Base-by-base conservation (phyloP, 1,140 invertebrate species). In the Homalodisca vitripennis region DNA sequence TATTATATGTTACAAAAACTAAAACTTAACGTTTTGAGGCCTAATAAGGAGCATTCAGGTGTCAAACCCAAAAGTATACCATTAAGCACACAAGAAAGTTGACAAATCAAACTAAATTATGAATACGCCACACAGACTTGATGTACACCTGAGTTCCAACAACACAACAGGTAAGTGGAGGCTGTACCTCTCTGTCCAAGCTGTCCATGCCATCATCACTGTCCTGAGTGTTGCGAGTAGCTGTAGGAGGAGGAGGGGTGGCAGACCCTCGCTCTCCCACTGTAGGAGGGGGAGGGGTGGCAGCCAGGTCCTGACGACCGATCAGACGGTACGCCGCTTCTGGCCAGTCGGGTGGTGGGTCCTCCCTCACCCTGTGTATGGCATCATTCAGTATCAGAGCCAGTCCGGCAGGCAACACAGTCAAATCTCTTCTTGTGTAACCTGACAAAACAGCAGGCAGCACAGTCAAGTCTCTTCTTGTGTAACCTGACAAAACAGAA, bases 301-400 rank as follows among this genome's bases (percentile, higher is more conserved):
- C 34, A 0, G 89, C 87, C 70, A 94, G 80, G 80, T 95, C 92
- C 60, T 91, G 86, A 13, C 92, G 82, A 81, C 91, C 88, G n/a
- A 95, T 86, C 1, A 97, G 81, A 47, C 87, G 84, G 77, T 94
- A 97, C 0, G 89, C 88, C 55, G 86, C 82, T 55, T 83, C 80
- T 1, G 88, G 86, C 91, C 93, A 95, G 78, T 90, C 87, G 20
- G 87, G 81, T 0, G 91, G 92, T 17, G 94, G 93, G 32, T 85
- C 81, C 66, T 88, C 84, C 73, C 92, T 85, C 73, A 90, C 92
- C 69, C 87, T 82, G 73, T 90, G 86, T 73, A 96, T 85, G 0
- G 89, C 85, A 70, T 93, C 88, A 41, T 88, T 86, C 2, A 97
- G 78, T 2, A 93, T 82, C 6, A 95, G 80, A 26, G 88, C 86